Percentiles rank a stretch among this genome's conserved stretches.
phyloP scores from a whole-genome alignment of 2,113 vertebrate genomes.

The Callopanchax toddi region DNA sequence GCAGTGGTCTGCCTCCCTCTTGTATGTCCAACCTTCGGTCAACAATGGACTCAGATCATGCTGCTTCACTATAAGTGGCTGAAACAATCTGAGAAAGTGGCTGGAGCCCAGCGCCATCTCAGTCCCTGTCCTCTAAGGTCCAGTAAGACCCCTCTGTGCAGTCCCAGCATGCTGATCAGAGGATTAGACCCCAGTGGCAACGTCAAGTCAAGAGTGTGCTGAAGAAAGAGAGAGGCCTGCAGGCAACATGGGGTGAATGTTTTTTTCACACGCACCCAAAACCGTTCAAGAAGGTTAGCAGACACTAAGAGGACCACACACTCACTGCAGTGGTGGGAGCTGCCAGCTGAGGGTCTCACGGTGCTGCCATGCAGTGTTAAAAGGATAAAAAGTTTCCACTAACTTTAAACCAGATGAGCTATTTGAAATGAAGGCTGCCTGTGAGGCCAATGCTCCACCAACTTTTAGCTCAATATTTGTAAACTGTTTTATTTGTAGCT shows the following conservation, averaged over 20 bases:
- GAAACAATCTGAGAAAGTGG: constrained; percentile 66
- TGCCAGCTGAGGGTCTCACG: constrained; percentile 25
- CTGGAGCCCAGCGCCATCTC: constrained; percentile 37
- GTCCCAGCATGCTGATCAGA: constrained; percentile 81
- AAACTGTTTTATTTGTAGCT: no score
- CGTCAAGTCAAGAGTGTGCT: constrained; percentile 69
- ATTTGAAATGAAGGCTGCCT: no score
- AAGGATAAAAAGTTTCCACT: no score
- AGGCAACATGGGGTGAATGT: constrained; percentile 45
- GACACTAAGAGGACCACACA: constrained; percentile 33
- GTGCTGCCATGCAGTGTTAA: background rate
- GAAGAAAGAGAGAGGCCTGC: constrained; percentile 64
- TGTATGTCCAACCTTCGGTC: constrained; percentile 13
- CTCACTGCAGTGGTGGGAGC: constrained; percentile 13
- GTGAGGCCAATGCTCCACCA: no score
- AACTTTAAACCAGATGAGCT: no score
- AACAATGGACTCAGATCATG: constrained; percentile 60
- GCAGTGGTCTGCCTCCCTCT: background rate
- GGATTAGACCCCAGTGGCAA: constrained; percentile 74
- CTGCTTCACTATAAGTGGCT: constrained; percentile 67
- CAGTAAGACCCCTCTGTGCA: constrained; percentile 15
- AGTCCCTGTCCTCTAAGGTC: constrained; percentile 31
- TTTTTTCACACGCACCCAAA: constrained; percentile 50
- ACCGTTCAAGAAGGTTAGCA: constrained; percentile 32
- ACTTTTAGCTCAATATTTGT: no score